These are phyloP conservation scores for Nemurella pictetii DNA, from an alignment of 2,888 invertebrate genomes.

Conservation along the genomic window DNA sequence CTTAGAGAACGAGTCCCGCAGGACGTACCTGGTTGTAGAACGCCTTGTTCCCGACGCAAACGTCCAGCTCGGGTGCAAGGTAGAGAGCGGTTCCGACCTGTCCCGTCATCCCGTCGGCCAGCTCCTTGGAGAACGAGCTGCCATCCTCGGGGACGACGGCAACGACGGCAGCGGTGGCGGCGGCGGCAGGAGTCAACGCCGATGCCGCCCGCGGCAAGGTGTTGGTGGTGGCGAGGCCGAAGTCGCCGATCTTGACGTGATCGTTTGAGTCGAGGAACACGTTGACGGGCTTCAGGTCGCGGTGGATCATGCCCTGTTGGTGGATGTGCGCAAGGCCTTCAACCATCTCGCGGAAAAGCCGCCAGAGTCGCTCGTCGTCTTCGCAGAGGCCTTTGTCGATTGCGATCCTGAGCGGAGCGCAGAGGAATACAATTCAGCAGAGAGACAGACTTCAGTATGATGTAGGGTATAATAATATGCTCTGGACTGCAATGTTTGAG, in stretches of 20 bases:
- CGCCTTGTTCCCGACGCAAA: conserved; percentile 65
- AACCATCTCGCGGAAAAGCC: conserved; percentile 91
- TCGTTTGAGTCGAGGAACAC: conserved; percentile 94
- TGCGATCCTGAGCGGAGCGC: conserved; percentile 63
- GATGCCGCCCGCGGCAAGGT: conserved; percentile 53
- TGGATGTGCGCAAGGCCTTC: conserved; percentile 92
- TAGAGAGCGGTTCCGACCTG: conserved; percentile 94
- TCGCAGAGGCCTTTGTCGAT: conserved; percentile 77
- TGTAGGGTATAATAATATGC: no score
- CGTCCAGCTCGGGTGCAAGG: conserved; percentile 88
- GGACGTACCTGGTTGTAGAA: conserved; percentile 68
- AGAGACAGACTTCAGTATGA: no score
- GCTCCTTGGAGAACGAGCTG: conserved; percentile 46
- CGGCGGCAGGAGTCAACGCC: neutral
- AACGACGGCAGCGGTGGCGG: neutral
- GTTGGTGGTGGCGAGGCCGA: conserved; percentile 90
- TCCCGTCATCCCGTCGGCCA: conserved; percentile 64
- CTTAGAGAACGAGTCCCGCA: neutral
- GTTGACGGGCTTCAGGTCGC: conserved; percentile 86
- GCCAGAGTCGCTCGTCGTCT: conserved; percentile 83
- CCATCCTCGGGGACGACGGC: conserved; percentile 23
- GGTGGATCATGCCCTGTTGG: conserved; percentile 85
- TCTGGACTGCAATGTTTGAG: no score
- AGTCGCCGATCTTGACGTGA: conserved; percentile 97
- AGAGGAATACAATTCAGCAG: no score